Conservation (phyloP, 2,797 vertebrate species). For the Rhinophrynus dorsalis region DNA sequence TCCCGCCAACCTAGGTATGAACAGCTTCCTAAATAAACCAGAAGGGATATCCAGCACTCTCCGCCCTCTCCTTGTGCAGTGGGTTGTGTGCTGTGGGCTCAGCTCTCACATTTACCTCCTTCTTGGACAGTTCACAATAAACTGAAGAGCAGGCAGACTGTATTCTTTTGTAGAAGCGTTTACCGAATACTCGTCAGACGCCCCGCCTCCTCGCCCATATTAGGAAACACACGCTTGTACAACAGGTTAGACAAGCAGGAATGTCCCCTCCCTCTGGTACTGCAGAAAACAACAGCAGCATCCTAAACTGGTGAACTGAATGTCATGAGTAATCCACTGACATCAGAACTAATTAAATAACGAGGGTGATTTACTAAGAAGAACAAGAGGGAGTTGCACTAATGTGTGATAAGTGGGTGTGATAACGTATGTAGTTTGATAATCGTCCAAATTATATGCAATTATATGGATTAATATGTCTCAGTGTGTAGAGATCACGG, state of each 20-base stretch:
- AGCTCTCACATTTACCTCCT: background rate
- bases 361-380: too few relatives aligned
- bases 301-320: too few relatives aligned
- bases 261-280: background rate
- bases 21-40: background rate
- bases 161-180: constrained; percentile 1
- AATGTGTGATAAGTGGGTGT: too few relatives aligned
- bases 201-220: constrained; percentile 17
- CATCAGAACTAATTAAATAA: too few relatives aligned
- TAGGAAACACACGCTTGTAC: constrained; percentile 1
- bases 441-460: too few relatives aligned
- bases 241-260: constrained; percentile 17
- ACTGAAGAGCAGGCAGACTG: background rate
- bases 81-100: background rate
- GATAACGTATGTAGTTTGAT: too few relatives aligned
- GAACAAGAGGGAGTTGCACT: too few relatives aligned
- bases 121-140: background rate
- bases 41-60: background rate
- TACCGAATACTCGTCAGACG: background rate
- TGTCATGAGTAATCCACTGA: too few relatives aligned
- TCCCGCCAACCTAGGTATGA: background rate
- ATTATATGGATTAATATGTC: too few relatives aligned
- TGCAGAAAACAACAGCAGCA: background rate
- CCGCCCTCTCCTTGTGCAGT: background rate
- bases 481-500: too few relatives aligned